phyloP scores from a whole-genome alignment of 2,113 vertebrate genomes.

The Engraulis encrasicolus region DNA sequence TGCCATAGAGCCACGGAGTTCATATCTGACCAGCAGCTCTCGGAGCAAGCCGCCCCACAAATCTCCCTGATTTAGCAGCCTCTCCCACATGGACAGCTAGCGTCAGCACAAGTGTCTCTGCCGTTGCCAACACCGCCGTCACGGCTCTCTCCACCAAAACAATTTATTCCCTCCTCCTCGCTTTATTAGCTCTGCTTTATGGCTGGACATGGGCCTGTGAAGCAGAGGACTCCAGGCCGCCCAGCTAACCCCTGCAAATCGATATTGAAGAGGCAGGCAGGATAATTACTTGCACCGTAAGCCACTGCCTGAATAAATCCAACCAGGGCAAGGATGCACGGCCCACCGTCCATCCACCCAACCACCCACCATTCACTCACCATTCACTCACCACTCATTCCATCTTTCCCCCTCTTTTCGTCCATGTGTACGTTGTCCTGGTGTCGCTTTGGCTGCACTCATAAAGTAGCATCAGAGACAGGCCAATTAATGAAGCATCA shows the following conservation, averaged over 20 bases:
- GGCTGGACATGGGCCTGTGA: constrained; percentile 49
- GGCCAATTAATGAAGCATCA: background rate
- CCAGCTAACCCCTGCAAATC: constrained; percentile 65
- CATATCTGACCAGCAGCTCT: background rate
- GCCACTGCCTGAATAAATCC: constrained; percentile 57
- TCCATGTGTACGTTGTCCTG: background rate
- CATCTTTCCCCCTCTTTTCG: no score
- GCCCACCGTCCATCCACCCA: background rate
- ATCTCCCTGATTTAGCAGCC: constrained; percentile 74
- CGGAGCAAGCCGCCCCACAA: constrained; percentile 55
- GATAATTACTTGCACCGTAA: constrained; percentile 62
- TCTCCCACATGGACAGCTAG: constrained; percentile 53
- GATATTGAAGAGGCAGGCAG: constrained; percentile 58
- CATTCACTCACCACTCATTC: no score
- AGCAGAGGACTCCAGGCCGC: constrained; percentile 60
- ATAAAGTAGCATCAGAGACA: background rate
- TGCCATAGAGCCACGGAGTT: background rate
- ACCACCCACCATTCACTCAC: constrained; percentile 27
- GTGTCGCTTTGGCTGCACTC: background rate
- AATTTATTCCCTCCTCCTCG: constrained; percentile 62
- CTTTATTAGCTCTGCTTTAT: constrained; percentile 75
- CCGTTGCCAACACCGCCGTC: constrained; percentile 67
- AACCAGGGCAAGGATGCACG: constrained; percentile 32
- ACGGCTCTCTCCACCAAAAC: constrained; percentile 61
- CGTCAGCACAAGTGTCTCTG: constrained; percentile 75